A percentile compares a stretch with the other conserved stretches of the same genome.
phyloP scores from a whole-genome alignment of 2,888 invertebrate species.

The Zygothrica quintamaculata region DNA sequence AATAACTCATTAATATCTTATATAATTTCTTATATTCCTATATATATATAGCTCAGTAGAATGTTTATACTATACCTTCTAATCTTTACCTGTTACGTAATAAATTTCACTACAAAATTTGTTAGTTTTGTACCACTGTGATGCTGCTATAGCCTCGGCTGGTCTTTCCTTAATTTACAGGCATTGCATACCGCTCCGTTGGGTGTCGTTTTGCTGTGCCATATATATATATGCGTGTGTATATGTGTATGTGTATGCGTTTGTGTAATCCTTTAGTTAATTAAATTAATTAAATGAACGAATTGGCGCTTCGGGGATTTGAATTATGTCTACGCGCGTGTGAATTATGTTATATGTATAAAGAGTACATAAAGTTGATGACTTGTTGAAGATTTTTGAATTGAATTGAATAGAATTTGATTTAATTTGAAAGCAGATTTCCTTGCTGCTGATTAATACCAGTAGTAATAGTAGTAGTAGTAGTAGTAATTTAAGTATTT shows the following conservation, averaged over 20 bases:
- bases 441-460: conserved; percentile 25
- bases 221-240: conserved; percentile 13
- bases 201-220: conserved; percentile 58
- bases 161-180: conserved; percentile 44
- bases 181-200: conserved; percentile 44
- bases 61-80: too few species aligned
- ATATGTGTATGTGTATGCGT: background rate
- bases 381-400: background rate
- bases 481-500: background rate
- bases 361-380: conserved; percentile 49
- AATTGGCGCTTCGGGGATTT: conserved; percentile 67
- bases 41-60: too few species aligned
- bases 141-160: conserved; percentile 26
- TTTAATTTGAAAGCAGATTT: conserved; percentile 56
- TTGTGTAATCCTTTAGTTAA: conserved; percentile 71
- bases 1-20: too few species aligned
- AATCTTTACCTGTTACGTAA: too few species aligned
- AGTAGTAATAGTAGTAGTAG: background rate
- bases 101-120: too few species aligned
- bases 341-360: conserved; percentile 48
- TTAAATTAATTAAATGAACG: conserved; percentile 76
- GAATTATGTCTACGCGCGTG: conserved; percentile 31
- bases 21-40: too few species aligned
- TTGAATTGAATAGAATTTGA: too few species aligned
- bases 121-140: background rate